Evolutionary conservation across 2,797 vertebrate species (phyloP).

Genomic region (Poeciliopsis turneri): DNA sequence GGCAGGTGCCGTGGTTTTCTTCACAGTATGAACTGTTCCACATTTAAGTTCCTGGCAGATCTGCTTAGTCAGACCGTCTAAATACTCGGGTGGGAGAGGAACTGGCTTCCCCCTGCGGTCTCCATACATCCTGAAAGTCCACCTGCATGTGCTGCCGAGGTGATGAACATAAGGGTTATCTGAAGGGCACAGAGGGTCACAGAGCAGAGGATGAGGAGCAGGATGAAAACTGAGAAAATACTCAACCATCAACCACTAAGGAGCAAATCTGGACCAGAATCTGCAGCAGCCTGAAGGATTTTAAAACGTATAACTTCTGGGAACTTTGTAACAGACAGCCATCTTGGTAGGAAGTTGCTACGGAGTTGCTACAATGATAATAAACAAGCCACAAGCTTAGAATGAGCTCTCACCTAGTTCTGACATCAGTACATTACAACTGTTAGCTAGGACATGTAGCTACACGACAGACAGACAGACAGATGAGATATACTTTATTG

Average conservation of each 20-base stretch:
- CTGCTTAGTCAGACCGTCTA: background rate
- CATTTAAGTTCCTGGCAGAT: constrained; percentile 65
- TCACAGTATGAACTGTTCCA: constrained; percentile 19
- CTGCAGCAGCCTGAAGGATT: no score
- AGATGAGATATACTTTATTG: no score
- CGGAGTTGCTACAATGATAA: no score
- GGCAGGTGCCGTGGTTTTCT: accelerated
- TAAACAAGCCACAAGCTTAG: no score
- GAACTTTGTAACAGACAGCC: no score
- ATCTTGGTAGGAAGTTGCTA: no score
- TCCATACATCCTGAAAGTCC: constrained; percentile 34
- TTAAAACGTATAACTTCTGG: no score
- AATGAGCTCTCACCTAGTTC: no score
- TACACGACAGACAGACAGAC: no score
- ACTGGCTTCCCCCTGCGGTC: constrained; percentile 17
- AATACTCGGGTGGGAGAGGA: background rate
- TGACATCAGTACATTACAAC: no score
- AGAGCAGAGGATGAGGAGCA: background rate
- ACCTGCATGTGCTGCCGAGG: constrained; percentile 33
- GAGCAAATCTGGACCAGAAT: no score
- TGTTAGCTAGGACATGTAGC: no score
- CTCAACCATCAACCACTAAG: background rate
- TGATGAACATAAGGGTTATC: constrained; percentile 31
- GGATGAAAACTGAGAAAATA: background rate
- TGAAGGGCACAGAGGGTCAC: constrained; percentile 24